These are phyloP conservation scores for Rhopalosiphum padi DNA, from an alignment of 1,140 invertebrate genomes.

Conservation along the genomic window DNA sequence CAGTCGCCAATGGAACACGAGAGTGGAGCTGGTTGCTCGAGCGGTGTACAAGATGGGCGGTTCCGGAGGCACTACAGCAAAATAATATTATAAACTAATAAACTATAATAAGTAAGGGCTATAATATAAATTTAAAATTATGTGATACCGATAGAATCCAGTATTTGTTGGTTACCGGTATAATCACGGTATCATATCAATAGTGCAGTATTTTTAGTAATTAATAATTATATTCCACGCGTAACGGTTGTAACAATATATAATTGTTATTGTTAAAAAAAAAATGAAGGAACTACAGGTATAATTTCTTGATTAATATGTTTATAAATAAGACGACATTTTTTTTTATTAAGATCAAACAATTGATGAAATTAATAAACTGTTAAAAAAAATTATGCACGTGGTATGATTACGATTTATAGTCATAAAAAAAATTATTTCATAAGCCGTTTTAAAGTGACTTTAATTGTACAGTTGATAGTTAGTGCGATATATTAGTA, in stretches of 20 bases:
- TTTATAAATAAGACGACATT: no score
- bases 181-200: no score
- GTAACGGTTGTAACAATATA: no score
- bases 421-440: background rate
- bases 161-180: no score
- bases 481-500: background rate
- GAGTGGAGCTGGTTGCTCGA: constrained; percentile 74
- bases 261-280: no score
- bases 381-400: no score
- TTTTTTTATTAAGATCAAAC: no score
- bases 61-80: constrained; percentile 69
- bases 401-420: background rate
- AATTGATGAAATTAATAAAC: no score
- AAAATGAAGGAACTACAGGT: no score
- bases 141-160: background rate
- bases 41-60: constrained; percentile 76
- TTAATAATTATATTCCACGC: background rate
- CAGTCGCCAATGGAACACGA: constrained; percentile 76
- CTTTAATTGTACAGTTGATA: background rate
- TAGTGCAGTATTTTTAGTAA: background rate
- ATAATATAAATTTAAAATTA: background rate
- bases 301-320: no score
- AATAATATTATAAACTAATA: background rate
- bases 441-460: background rate
- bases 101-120: background rate